Evolutionary conservation across 2,797 vertebrate genomes (phyloP).

Genomic region (Paratrypauchen microcephalus): DNA sequence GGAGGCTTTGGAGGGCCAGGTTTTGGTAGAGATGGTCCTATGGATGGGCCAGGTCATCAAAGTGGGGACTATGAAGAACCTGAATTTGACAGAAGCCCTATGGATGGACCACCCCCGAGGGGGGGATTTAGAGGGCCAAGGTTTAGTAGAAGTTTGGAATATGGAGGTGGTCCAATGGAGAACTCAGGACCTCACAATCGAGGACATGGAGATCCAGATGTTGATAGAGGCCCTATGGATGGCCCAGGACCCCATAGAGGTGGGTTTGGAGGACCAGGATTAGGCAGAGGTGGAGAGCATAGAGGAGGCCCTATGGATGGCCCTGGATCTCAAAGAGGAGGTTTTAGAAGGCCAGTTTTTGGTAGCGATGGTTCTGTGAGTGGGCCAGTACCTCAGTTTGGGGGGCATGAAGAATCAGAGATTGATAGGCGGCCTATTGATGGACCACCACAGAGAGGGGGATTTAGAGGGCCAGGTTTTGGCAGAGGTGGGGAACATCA

Average conservation of each 20-base stretch:
- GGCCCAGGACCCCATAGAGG: background rate
- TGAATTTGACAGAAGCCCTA: background rate
- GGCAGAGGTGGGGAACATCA: background rate
- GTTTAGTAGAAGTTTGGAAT: background rate
- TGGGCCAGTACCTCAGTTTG: background rate
- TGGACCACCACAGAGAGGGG: background rate
- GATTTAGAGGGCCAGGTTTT: conserved; percentile 9
- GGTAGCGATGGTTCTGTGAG: conserved; percentile 3
- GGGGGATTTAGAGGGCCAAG: background rate
- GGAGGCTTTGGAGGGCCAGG: background rate
- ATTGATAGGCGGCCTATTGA: conserved; percentile 3
- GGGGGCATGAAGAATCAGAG: background rate
- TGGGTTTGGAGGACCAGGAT: background rate
- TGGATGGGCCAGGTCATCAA: background rate
- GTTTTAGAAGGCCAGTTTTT: conserved; percentile 1
- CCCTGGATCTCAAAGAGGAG: conserved; percentile 5
- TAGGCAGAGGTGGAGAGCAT: conserved; percentile 5
- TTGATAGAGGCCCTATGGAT: background rate
- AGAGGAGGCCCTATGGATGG: conserved; percentile 5
- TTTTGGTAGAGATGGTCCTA: conserved; percentile 1
- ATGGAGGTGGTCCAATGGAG: background rate
- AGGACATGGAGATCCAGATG: conserved; percentile 5
- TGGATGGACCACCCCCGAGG: background rate
- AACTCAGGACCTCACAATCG: background rate
- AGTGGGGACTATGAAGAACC: conserved; percentile 1